Evolutionary conservation across 2,888 invertebrate genomes (phyloP).

Genomic region (Volucella inflata): DNA sequence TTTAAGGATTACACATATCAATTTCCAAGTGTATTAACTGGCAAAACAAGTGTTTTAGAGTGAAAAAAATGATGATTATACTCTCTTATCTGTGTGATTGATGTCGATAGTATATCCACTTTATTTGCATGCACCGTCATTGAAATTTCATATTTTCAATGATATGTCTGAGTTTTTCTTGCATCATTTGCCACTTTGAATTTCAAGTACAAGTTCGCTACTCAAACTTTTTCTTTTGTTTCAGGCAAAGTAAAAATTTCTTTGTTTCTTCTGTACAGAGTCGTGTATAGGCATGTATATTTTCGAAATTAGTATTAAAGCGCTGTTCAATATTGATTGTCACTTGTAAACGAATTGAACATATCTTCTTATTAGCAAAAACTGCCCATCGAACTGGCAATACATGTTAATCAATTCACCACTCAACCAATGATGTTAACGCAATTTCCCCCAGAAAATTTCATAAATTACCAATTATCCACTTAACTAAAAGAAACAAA

Average conservation of each 20-base stretch:
- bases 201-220: conserved; percentile 15
- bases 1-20: too few relatives aligned
- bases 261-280: not conserved
- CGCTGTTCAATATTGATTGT: conserved; percentile 61
- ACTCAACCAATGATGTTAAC: conserved; percentile 57
- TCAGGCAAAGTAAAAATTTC: not conserved
- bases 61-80: too few relatives aligned
- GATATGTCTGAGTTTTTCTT: not conserved
- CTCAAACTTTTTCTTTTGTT: conserved; percentile 30
- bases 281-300: conserved; percentile 25
- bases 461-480: conserved; percentile 73
- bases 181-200: not conserved
- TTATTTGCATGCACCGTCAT: not conserved
- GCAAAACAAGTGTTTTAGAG: too few relatives aligned
- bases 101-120: conserved; percentile 25
- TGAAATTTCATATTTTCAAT: not conserved
- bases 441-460: conserved; percentile 58
- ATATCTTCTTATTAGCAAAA: conserved; percentile 51
- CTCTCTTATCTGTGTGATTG: not conserved
- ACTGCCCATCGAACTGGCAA: not conserved
- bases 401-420: conserved; percentile 47
- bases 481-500: conserved; percentile 49
- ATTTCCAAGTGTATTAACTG: too few relatives aligned
- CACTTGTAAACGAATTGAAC: conserved; percentile 65
- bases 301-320: conserved; percentile 50